Conservation (phyloP, 2,113 vertebrate genomes). For the Oceanites oceanicus region DNA sequence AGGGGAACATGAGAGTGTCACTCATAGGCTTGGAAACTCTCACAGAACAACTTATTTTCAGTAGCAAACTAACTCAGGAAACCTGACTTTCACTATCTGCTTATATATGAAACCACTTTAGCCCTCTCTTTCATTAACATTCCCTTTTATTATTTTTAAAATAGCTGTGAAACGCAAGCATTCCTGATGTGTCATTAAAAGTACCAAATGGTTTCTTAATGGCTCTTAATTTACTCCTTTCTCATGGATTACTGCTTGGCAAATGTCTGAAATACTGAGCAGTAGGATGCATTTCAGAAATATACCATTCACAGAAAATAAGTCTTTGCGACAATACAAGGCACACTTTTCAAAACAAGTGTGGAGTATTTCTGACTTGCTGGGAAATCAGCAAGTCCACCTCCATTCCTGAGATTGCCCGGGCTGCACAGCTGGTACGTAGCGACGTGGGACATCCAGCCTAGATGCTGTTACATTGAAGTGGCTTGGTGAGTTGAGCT, state of each 20-base stretch:
- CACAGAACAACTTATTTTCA: not conserved
- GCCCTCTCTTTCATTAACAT: not conserved
- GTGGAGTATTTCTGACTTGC: not conserved
- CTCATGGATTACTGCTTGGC: not conserved
- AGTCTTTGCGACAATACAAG: accelerated
- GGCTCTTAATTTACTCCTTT: not conserved
- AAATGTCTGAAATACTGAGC: not conserved
- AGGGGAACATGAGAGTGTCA: not conserved
- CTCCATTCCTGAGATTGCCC: not conserved
- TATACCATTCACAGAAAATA: not conserved
- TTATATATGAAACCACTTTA: not conserved
- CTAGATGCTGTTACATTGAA: not conserved
- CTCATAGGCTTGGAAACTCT: not conserved
- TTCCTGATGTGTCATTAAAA: not conserved
- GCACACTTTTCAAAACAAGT: not conserved
- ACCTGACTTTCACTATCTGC: not conserved
- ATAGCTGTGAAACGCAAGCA: not conserved
- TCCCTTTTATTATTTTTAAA: not conserved
- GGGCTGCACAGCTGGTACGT: not conserved
- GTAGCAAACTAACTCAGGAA: not conserved
- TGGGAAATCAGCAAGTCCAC: not conserved
- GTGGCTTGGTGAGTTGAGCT: not conserved
- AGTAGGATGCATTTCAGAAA: not conserved
- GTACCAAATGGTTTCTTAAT: not conserved
- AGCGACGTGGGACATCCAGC: not conserved